Evolutionary conservation across 2,113 vertebrate species (phyloP).

Genomic region (Rhadina sibilatrix): DNA sequence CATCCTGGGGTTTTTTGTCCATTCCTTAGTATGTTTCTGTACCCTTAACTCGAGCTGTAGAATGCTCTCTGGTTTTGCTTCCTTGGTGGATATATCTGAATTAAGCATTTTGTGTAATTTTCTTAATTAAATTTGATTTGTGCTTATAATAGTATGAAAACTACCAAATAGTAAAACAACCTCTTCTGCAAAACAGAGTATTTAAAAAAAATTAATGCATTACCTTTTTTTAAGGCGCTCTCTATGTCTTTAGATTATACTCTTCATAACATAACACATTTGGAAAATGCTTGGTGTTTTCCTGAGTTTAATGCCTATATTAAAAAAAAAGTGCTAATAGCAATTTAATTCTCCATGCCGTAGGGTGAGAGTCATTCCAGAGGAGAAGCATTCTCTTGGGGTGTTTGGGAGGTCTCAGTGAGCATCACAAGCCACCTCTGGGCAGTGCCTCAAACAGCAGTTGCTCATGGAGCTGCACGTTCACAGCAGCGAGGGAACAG

Average conservation of each 20-base stretch:
- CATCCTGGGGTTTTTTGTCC: neutral
- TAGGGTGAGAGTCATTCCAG: neutral
- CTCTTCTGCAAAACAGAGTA: neutral
- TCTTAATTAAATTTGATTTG: neutral
- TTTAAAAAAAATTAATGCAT: neutral
- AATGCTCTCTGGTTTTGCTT: neutral
- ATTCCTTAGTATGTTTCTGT: neutral
- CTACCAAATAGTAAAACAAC: neutral
- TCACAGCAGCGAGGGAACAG: slow-evolving; percentile 31
- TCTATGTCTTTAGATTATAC: neutral
- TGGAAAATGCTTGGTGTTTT: neutral
- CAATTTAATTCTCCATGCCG: neutral
- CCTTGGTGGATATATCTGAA: neutral
- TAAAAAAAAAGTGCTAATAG: neutral
- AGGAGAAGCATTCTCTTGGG: neutral
- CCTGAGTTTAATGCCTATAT: neutral
- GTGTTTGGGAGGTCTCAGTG: neutral
- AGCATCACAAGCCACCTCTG: neutral
- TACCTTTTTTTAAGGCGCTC: neutral
- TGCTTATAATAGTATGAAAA: neutral
- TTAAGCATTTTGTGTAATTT: neutral
- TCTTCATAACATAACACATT: neutral
- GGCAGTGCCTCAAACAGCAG: neutral
- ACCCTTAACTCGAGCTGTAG: neutral
- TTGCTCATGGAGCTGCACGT: neutral